Conservation (phyloP, 2,888 invertebrate genomes). For the Molorchus minor region DNA sequence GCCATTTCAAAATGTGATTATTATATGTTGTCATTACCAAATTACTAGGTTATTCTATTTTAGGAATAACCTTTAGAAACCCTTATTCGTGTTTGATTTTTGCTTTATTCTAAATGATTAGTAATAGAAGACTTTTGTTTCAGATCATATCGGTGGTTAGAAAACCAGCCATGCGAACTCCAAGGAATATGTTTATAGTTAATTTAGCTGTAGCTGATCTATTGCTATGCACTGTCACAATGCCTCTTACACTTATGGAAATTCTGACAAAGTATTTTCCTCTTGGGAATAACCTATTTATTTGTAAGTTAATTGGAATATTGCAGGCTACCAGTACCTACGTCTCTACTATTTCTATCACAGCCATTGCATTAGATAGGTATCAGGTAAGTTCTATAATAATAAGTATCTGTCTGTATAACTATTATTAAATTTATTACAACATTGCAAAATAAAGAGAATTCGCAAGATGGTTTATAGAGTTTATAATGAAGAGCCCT, state of each 20-base stretch:
- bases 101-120: too few relatives aligned
- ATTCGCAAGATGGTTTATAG: too few relatives aligned
- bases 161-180: conserved; percentile 90
- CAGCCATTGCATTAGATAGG: conserved; percentile 87
- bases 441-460: too few relatives aligned
- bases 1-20: too few relatives aligned
- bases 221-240: conserved; percentile 86
- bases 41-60: too few relatives aligned
- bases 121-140: too few relatives aligned
- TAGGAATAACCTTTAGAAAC: too few relatives aligned
- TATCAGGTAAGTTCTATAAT: conserved; percentile 71
- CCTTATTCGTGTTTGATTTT: too few relatives aligned
- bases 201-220: conserved; percentile 89
- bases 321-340: conserved; percentile 91
- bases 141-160: conserved; percentile 73
- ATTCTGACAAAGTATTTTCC: conserved; percentile 88
- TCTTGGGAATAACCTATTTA: conserved; percentile 77
- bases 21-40: too few relatives aligned
- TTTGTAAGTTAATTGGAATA: conserved; percentile 87
- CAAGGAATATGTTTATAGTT: conserved; percentile 91
- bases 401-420: neutral
- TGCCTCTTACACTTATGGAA: conserved; percentile 89
- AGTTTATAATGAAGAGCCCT: too few relatives aligned
- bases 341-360: conserved; percentile 92
- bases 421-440: too few relatives aligned